Conservation (phyloP, 2,113 vertebrate species). For the Leptobrachium ailaonicum region DNA sequence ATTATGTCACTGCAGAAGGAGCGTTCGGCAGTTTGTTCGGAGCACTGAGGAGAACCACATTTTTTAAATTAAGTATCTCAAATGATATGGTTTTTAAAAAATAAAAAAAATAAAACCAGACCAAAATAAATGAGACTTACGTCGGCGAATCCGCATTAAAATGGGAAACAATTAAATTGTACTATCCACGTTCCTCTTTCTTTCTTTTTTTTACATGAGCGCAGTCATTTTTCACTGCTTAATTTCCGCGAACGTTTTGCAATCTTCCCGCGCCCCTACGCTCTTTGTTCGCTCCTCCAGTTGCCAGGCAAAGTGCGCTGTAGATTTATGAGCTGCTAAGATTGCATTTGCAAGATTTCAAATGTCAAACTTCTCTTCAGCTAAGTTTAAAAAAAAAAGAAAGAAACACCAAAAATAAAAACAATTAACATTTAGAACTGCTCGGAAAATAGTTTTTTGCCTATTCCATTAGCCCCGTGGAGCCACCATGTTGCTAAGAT, state of each 20-base stretch:
- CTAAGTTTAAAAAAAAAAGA: not conserved
- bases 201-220: not conserved
- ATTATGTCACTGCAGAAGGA: no score
- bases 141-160: conserved; percentile 33
- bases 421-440: conserved; percentile 46
- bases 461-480: conserved; percentile 21
- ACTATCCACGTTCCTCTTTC: conserved; percentile 14
- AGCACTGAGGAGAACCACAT: not conserved
- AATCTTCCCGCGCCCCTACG: not conserved
- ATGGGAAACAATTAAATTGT: conserved; percentile 30
- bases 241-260: conserved; percentile 23
- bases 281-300: conserved; percentile 15
- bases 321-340: conserved; percentile 48
- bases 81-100: conserved; percentile 35
- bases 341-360: conserved; percentile 41
- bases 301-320: conserved; percentile 11
- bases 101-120: conserved; percentile 39
- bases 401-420: conserved; percentile 41
- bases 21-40: no score
- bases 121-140: conserved; percentile 29
- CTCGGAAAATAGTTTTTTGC: conserved; percentile 37
- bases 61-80: conserved; percentile 32
- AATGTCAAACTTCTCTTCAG: conserved; percentile 38
- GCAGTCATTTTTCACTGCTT: conserved; percentile 45
- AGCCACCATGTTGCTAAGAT: conserved; percentile 15